These are phyloP conservation scores for Campaea margaritaria DNA, from an alignment of 2,888 invertebrate genomes.

Conservation along the genomic window DNA sequence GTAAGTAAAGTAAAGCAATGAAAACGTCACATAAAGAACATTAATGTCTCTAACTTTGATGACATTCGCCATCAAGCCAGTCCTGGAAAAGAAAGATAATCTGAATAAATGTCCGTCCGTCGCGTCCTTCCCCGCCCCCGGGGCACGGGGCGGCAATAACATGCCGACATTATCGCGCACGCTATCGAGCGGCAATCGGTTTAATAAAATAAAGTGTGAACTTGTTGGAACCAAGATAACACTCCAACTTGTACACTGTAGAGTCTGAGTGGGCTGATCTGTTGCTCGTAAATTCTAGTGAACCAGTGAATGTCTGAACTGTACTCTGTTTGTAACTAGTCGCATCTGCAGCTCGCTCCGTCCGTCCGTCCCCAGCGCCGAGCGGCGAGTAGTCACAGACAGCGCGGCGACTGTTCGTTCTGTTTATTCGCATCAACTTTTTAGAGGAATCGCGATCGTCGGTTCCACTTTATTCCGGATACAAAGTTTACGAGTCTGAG, in stretches of 20 bases:
- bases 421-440: constrained; percentile 17
- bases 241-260: not conserved
- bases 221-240: constrained; percentile 1
- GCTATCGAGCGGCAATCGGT: constrained; percentile 1
- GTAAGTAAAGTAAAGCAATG: not conserved
- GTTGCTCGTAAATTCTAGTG: constrained; percentile 12
- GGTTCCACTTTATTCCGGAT: constrained; percentile 6
- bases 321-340: not conserved
- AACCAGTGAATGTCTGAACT: constrained; percentile 11
- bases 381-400: not conserved
- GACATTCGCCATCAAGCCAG: constrained; percentile 10
- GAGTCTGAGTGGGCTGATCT: not conserved
- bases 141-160: not conserved
- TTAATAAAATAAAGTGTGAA: not conserved
- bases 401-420: not conserved
- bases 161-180: constrained; percentile 1
- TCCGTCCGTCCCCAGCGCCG: not conserved
- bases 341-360: too few relatives aligned
- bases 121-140: not conserved
- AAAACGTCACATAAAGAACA: constrained; percentile 19
- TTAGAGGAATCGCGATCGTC: not conserved
- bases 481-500: constrained; percentile 16
- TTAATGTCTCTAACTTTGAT: constrained; percentile 17
- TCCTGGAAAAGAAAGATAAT: constrained; percentile 12
- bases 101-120: constrained; percentile 11